A percentile compares a stretch with the other conserved stretches of the same genome.
phyloP scores from a whole-genome alignment of 2,113 vertebrate genomes.

The Bubo blakistoni region DNA sequence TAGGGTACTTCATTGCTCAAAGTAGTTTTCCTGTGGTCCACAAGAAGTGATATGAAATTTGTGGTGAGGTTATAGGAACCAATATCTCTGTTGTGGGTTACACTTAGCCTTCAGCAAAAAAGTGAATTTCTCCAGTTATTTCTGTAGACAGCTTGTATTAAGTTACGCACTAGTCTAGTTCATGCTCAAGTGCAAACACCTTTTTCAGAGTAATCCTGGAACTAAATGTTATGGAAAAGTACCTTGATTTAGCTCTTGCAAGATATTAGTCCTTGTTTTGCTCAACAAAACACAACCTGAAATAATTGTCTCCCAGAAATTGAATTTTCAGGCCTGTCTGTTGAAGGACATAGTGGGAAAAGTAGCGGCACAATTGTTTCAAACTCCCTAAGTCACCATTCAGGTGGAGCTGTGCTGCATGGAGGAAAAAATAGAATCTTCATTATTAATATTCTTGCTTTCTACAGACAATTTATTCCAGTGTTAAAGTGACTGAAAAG shows the following conservation, averaged over 20 bases:
- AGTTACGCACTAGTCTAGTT: background rate
- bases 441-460: conserved; percentile 38
- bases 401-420: background rate
- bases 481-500: conserved; percentile 18
- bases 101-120: background rate
- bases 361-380: background rate
- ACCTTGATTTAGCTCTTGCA: background rate
- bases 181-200: background rate
- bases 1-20: background rate
- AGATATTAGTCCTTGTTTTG: background rate
- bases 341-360: conserved; percentile 17
- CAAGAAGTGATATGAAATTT: background rate
- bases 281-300: background rate
- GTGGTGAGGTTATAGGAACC: background rate
- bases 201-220: background rate
- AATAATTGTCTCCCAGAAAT: background rate
- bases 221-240: background rate
- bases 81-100: background rate
- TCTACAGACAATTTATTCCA: conserved; percentile 34
- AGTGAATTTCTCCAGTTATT: background rate
- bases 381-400: background rate
- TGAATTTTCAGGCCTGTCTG: background rate
- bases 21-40: background rate
- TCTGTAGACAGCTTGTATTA: background rate
- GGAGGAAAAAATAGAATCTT: conserved; percentile 16